These are phyloP conservation scores for Microcebus jonahi DNA, from an alignment of 2,113 vertebrate species.

Conservation along the genomic window DNA sequence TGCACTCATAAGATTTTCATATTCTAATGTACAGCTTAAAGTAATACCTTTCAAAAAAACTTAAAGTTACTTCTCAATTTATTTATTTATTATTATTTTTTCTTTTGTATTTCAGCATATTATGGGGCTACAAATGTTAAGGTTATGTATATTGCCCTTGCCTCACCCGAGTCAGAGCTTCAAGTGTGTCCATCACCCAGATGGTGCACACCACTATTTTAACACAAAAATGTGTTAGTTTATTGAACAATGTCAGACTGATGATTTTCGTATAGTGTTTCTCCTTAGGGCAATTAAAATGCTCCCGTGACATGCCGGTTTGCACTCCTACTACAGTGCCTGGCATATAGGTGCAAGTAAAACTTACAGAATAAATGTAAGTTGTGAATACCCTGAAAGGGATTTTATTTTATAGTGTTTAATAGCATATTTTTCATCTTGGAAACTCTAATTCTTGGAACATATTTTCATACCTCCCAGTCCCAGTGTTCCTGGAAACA, in stretches of 20 bases:
- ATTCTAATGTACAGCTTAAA: not conserved
- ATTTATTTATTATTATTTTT: no score
- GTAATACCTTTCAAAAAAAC: not conserved
- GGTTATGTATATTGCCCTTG: no score
- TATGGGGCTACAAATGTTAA: no score
- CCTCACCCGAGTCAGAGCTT: no score
- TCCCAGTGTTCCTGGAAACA: not conserved
- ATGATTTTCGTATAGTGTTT: not conserved
- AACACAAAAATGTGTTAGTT: not conserved
- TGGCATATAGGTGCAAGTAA: not conserved
- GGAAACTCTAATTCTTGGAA: constrained; percentile 19
- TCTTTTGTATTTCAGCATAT: no score
- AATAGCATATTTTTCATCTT: not conserved
- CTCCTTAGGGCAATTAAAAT: not conserved
- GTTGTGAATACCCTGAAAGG: not conserved
- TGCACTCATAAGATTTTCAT: not conserved
- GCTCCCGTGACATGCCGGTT: not conserved
- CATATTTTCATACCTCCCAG: not conserved
- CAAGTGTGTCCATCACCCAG: no score
- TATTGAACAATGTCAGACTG: not conserved
- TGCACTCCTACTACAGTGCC: not conserved
- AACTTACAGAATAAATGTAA: not conserved
- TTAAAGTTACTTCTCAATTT: not conserved
- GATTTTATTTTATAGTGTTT: not conserved
- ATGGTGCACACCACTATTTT: not conserved